A percentile compares a stretch with the other conserved stretches of the same genome.
Evolutionary conservation across 2,888 invertebrate genomes (phyloP).

Genomic region (Dysmachus trigonus): DNA sequence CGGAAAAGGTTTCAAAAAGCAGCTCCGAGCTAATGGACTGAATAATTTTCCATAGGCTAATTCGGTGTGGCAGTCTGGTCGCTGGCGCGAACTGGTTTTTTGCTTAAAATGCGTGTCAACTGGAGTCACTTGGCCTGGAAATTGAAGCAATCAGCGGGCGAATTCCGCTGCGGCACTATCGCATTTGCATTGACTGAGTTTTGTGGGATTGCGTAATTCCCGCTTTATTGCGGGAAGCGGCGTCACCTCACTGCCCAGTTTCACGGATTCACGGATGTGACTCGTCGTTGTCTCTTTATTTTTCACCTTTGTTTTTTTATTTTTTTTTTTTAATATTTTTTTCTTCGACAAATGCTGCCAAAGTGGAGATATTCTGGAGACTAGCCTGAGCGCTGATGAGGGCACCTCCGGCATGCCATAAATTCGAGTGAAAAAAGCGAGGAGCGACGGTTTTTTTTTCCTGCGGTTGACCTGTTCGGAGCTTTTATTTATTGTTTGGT

Average conservation of each 20-base stretch:
- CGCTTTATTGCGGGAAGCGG: not conserved
- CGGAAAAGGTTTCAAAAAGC: not conserved
- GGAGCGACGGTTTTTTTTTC: constrained; percentile 12
- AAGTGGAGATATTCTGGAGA: constrained; percentile 1
- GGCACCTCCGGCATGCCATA: constrained; percentile 36
- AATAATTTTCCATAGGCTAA: constrained; percentile 11
- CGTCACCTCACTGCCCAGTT: not conserved
- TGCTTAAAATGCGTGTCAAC: constrained; percentile 37
- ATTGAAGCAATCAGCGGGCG: constrained; percentile 1
- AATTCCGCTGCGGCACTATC: not conserved
- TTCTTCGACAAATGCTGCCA: not conserved
- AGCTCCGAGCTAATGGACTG: constrained; percentile 4
- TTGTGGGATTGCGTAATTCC: constrained; percentile 21
- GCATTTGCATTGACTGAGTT: constrained; percentile 30
- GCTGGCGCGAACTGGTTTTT: constrained; percentile 14
- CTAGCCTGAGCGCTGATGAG: constrained; percentile 20
- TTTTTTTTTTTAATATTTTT: not conserved
- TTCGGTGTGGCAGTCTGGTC: not conserved
- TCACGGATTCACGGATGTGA: not conserved
- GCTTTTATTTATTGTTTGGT: constrained; percentile 41
- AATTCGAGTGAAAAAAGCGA: constrained; percentile 5
- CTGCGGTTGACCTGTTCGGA: constrained; percentile 22
- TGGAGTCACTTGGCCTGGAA: constrained; percentile 19
- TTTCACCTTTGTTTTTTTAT: not conserved
- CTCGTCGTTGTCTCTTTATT: not conserved